These are phyloP conservation scores for Echinarachnius parma DNA, from an alignment of 53 echinoderm and acorn worm genomes.

Conservation along the genomic window DNA sequence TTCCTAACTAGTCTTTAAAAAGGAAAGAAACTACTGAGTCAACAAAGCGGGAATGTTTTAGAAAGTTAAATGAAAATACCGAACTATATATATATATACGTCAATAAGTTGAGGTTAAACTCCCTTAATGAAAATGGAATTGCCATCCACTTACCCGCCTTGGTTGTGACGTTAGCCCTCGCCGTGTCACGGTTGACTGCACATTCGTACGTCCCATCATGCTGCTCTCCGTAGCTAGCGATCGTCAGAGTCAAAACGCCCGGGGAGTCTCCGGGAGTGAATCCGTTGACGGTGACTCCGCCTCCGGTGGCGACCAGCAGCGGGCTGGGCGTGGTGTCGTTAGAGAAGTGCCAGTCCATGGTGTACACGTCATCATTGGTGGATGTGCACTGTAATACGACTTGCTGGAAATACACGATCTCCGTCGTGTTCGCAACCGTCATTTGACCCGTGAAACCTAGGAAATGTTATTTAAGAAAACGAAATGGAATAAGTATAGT, in stretches of 20 bases:
- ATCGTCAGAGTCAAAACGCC: conserved; percentile 13
- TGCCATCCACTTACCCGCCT: conserved; percentile 8
- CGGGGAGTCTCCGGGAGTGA: neutral
- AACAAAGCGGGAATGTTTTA: too few species aligned
- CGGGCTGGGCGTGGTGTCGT: conserved; percentile 2
- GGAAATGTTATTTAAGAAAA: too few species aligned
- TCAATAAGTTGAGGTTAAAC: too few species aligned
- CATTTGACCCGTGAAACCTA: conserved; percentile 18
- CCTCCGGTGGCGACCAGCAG: neutral
- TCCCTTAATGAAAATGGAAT: too few species aligned
- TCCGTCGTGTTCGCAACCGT: conserved; percentile 12
- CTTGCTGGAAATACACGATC: conserved; percentile 19
- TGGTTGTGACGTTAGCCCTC: conserved; percentile 7
- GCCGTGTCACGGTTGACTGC: conserved; percentile 3
- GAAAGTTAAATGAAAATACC: too few species aligned
- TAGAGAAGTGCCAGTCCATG: conserved; percentile 34
- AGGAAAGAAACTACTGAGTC: too few species aligned
- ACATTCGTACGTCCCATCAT: conserved; percentile 32
- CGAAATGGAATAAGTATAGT: too few species aligned
- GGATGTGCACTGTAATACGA: conserved; percentile 17
- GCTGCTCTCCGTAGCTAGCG: neutral
- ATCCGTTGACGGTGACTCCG: neutral
- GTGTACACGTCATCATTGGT: conserved; percentile 2
- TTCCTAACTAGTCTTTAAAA: too few species aligned
- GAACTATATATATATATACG: too few species aligned